Conservation (phyloP, 2,888 invertebrate genomes). For the Hipparchia sbordonii region DNA sequence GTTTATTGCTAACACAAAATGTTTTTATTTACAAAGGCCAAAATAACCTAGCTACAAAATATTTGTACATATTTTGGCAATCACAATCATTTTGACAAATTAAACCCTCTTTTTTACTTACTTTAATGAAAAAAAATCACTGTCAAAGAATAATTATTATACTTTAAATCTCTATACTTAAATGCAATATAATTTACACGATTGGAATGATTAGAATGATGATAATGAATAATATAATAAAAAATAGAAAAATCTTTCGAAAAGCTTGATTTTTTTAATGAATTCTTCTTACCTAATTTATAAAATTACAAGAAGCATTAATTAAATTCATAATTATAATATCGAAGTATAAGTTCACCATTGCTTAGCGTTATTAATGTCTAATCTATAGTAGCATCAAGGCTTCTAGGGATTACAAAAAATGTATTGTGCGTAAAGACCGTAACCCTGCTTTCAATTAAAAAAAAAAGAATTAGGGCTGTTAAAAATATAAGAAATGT, state of each 20-base stretch:
- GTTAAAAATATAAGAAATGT: not conserved
- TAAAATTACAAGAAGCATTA: constrained; percentile 48
- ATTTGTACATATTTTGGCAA: constrained; percentile 63
- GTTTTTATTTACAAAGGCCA: constrained; percentile 57
- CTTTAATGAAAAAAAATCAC: constrained; percentile 45
- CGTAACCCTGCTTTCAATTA: constrained; percentile 61
- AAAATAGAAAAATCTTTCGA: constrained; percentile 10
- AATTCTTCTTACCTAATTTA: constrained; percentile 43
- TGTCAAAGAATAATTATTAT: constrained; percentile 26
- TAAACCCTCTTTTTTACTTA: constrained; percentile 38
- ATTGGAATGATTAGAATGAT: constrained; percentile 15
- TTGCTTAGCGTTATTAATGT: constrained; percentile 7
- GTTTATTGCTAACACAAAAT: constrained; percentile 37
- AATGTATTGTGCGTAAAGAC: constrained; percentile 67
- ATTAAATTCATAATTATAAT: constrained; percentile 46
- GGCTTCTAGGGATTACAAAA: constrained; percentile 23
- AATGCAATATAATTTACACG: constrained; percentile 31
- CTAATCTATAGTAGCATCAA: constrained; percentile 1
- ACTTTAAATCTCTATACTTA: constrained; percentile 20
- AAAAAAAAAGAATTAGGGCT: not conserved
- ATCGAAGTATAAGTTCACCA: constrained; percentile 40
- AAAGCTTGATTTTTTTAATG: constrained; percentile 6
- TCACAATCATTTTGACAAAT: constrained; percentile 43
- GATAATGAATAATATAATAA: constrained; percentile 21
- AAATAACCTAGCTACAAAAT: constrained; percentile 46